A percentile compares a stretch with the other conserved stretches of the same genome.
Conservation (phyloP, 2,888 invertebrate species). For the Altica lythri region DNA sequence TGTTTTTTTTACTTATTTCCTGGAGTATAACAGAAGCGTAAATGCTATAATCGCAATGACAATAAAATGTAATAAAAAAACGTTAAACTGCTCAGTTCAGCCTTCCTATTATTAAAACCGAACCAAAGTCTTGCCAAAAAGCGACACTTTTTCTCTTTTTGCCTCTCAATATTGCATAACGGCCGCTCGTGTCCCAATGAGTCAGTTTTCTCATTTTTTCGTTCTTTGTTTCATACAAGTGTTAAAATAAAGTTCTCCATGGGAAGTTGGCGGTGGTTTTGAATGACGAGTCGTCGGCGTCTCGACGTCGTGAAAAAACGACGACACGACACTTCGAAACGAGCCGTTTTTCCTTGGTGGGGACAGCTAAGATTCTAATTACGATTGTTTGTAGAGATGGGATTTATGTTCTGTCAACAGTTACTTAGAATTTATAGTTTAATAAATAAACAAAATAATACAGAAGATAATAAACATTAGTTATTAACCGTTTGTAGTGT, state of each 20-base stretch:
- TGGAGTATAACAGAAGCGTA: no score
- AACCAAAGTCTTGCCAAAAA: conserved; percentile 22
- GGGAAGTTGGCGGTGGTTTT: conserved; percentile 10
- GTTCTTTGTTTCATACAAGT: not conserved
- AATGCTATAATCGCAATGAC: no score
- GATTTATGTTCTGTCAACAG: no score
- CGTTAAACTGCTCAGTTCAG: no score
- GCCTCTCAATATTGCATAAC: conserved; percentile 22
- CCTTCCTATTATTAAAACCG: conserved; percentile 23
- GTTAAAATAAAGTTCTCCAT: conserved; percentile 10
- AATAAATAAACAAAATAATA: no score
- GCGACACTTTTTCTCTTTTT: conserved; percentile 12
- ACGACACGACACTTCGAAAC: conserved; percentile 3
- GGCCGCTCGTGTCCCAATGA: conserved; percentile 3
- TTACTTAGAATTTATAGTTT: no score
- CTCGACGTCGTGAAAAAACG: not conserved
- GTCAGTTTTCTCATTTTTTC: not conserved
- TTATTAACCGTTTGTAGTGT: no score
- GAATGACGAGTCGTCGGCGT: conserved; percentile 18
- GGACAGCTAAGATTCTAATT: no score
- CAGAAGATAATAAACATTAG: no score
- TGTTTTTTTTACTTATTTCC: no score
- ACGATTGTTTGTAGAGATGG: no score
- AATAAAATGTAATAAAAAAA: no score
- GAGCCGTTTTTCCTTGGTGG: conserved; percentile 3